Evolutionary conservation across 1,140 invertebrate genomes (phyloP).

Genomic region (Gryllus bimaculatus): DNA sequence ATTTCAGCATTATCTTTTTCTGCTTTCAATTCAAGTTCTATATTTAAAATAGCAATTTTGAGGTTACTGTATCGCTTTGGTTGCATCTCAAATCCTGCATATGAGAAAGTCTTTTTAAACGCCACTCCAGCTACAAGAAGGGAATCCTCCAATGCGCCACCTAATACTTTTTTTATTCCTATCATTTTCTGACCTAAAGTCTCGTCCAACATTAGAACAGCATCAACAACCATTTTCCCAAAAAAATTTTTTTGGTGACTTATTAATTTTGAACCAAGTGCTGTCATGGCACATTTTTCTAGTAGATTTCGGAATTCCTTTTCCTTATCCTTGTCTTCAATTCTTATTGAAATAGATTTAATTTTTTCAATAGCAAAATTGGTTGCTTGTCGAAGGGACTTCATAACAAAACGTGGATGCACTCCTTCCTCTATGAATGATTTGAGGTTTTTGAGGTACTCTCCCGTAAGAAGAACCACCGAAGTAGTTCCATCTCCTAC

Average conservation of each 20-base stretch:
- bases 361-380: constrained; percentile 76
- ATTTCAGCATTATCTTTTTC: constrained; percentile 98
- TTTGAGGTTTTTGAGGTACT: constrained; percentile 92
- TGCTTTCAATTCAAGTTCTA: constrained; percentile 95
- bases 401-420: constrained; percentile 87
- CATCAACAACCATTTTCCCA: constrained; percentile 94
- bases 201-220: constrained; percentile 87
- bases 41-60: constrained; percentile 95
- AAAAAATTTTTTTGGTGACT: constrained; percentile 94
- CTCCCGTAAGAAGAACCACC: constrained; percentile 89
- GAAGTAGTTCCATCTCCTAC: constrained; percentile 97
- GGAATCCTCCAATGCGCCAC: constrained; percentile 90
- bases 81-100: constrained; percentile 99
- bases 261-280: constrained; percentile 93
- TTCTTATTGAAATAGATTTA: constrained; percentile 72
- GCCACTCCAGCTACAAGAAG: constrained; percentile 87
- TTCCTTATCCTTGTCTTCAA: constrained; percentile 48
- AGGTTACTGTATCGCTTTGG: constrained; percentile 86
- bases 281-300: constrained; percentile 91
- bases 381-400: constrained; percentile 72
- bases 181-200: constrained; percentile 97
- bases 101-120: constrained; percentile 99
- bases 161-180: constrained; percentile 95
- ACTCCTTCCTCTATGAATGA: constrained; percentile 95
- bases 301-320: constrained; percentile 63